Base-by-base conservation (phyloP, 2,888 invertebrate genomes). In the Acanthococcus lagerstroemiae region DNA sequence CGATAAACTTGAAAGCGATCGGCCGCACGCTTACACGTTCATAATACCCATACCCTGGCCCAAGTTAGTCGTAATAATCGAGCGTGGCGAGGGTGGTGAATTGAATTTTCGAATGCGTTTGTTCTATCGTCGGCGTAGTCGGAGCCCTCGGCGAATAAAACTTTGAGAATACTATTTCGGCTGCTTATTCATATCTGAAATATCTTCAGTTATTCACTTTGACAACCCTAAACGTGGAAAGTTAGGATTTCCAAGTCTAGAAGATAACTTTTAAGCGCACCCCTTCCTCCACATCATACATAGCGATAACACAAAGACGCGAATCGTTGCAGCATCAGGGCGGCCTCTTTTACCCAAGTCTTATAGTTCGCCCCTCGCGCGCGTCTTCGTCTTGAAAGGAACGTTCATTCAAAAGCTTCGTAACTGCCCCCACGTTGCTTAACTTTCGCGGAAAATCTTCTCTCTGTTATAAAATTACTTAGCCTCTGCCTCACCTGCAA, bases 131-230 rank as follows among this genome's bases (percentile, higher is more conserved):
- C n/a, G n/a, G n/a, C n/a, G n/a, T n/a, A n/a, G n/a, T n/a, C n/a
- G n/a, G n/a, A n/a, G n/a, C n/a, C n/a, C n/a, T n/a, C n/a, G n/a
- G n/a, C n/a, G n/a, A n/a, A n/a, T n/a, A n/a, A n/a, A n/a, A n/a
- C n/a, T n/a, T n/a, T n/a, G 45, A 45, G 27, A 56, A 45, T 22
- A 37, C 45, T 24, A 30, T 30, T n/a, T n/a, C n/a, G n/a, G 21
- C 37, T 37, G 37, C 57, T 37, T 57, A 57, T 57, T 45, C 57
- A 45, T 57, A 30, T 45, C n/a, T n/a, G n/a, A n/a, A 57, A 57
- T 45, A 57, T 57, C 57, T 57, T 57, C 45, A 57, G 57, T 57
- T 57, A 57, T 57, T 57, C 57, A 57, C 57, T 57, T 57, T 57
- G 57, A 57, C 57, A 57, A 57, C 57, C 57, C 57, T n/a, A n/a